These are phyloP conservation scores for Monochamus saltuarius DNA, from an alignment of 1,140 invertebrate species.

Conservation along the genomic window DNA sequence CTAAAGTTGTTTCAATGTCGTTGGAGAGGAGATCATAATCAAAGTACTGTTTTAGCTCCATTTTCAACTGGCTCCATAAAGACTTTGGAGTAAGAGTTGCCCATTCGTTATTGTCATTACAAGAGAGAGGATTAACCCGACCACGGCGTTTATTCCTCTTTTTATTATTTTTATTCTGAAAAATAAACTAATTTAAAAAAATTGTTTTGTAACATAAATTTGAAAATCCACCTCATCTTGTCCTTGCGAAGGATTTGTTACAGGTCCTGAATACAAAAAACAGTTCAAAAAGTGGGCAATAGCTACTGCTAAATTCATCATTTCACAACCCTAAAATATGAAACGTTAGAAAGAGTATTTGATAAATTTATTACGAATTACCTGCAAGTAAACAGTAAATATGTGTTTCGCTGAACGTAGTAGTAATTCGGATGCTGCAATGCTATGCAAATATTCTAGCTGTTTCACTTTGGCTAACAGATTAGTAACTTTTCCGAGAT, in stretches of 20 bases:
- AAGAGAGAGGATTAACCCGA: slow-evolving; percentile 59
- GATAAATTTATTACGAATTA: slow-evolving; percentile 38
- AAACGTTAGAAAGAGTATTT: slow-evolving; percentile 10
- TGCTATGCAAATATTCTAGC: slow-evolving; percentile 84
- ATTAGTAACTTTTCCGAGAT: slow-evolving; percentile 85
- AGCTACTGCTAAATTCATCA: slow-evolving; percentile 84
- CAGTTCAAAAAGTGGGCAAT: slow-evolving; percentile 96
- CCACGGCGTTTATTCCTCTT: slow-evolving; percentile 68
- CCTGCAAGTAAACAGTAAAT: slow-evolving; percentile 90
- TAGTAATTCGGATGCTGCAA: slow-evolving; percentile 85
- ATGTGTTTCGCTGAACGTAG: slow-evolving; percentile 89
- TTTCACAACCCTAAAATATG: slow-evolving; percentile 68
- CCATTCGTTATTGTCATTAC: slow-evolving; percentile 76
- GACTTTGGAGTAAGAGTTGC: slow-evolving; percentile 77
- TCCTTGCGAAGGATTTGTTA: slow-evolving; percentile 63
- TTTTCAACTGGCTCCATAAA: slow-evolving; percentile 85
- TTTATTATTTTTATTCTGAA: slow-evolving; percentile 66
- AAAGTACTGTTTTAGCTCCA: slow-evolving; percentile 82
- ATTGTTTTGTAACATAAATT: not conserved
- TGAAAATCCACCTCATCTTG: slow-evolving; percentile 63
- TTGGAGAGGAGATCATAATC: slow-evolving; percentile 82
- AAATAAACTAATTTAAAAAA: slow-evolving; percentile 41
- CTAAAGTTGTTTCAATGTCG: slow-evolving; percentile 75
- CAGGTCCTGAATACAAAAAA: slow-evolving; percentile 74
- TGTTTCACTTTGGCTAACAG: slow-evolving; percentile 76